phyloP scores from a whole-genome alignment of 2,113 vertebrate species.

The Ploceus nigricollis region DNA sequence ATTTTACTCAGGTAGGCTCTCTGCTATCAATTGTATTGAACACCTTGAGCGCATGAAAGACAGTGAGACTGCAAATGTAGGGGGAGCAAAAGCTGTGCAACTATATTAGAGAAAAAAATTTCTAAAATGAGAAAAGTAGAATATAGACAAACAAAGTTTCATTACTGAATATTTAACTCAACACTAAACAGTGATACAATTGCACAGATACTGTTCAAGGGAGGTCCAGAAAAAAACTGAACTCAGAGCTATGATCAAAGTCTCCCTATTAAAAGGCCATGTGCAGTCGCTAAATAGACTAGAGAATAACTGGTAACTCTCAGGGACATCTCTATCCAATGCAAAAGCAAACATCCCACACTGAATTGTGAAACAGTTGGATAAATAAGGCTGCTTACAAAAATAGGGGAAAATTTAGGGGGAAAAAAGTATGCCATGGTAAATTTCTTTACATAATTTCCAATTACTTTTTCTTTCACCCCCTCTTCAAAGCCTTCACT shows the following conservation, averaged over 20 bases:
- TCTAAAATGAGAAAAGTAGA: neutral
- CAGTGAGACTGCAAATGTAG: neutral
- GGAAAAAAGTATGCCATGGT: too few relatives aligned
- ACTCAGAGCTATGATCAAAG: neutral
- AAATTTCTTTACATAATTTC: neutral
- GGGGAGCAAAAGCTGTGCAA: neutral
- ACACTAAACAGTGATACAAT: neutral
- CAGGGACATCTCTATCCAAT: neutral
- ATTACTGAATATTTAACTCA: neutral
- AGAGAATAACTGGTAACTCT: neutral
- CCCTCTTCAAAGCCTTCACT: neutral
- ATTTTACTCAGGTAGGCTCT: neutral
- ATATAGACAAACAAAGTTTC: neutral
- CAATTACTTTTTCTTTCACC: neutral
- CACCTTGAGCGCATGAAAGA: rapidly evolving
- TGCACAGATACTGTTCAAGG: neutral
- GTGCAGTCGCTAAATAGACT: neutral
- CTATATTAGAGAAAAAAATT: neutral
- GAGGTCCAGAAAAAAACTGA: neutral
- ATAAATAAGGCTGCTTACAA: neutral
- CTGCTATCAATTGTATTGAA: neutral
- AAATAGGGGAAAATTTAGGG: neutral
- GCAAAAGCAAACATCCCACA: neutral
- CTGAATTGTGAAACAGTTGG: neutral
- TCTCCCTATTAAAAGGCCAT: neutral